Base-by-base conservation (phyloP, 2,797 vertebrate species). In the Pseudopleuronectes americanus region DNA sequence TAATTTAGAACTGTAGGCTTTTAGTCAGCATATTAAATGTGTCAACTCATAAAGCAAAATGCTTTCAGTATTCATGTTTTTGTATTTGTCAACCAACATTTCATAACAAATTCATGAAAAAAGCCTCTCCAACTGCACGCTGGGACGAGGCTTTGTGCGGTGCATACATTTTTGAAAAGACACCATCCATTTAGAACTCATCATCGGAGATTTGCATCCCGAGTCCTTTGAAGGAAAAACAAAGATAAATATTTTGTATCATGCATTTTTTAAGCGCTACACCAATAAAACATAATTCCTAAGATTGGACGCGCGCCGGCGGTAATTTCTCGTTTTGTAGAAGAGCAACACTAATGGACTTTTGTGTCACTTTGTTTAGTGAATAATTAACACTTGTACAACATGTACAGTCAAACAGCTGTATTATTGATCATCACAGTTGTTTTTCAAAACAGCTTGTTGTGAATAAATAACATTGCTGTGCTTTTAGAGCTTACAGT, bases 81-180 rank as follows among this genome's bases (percentile, higher is more conserved):
- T 84, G 76, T 94, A 93, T 94, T 94, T 94, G 92, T 95, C 93
- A 95, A 94, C 93, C 92, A 92, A 89, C 92, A 92, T 93, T 93
- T 93, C 92, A 93, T 94, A 88, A 94, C 84, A 86, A 92, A 94
- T 95, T 94, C 86, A 94, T 94, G 93, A 92, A 92, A 93, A 93
- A 90, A 92, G 90, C 90, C 90, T 90, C 88, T 90, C 89, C 71
- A 83, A 87, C 76, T 26, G 87, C 89, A 85, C 79, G 90, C 90
- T 76, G 84, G 86, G 91, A 91, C 84, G 83, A 45, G 75, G 79
- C 85, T 92, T 91, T 88, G 90, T 93, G 89, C 89, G 28, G 54
- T 4, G 61, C 94, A 94, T 95, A 81, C 90, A 95, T 94, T 92
- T 94, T 93, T 92, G 84, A 94, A 91, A 91, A 92, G 91, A 89